Conservation (phyloP, 2,888 invertebrate species). For the Ormia ochracea region DNA sequence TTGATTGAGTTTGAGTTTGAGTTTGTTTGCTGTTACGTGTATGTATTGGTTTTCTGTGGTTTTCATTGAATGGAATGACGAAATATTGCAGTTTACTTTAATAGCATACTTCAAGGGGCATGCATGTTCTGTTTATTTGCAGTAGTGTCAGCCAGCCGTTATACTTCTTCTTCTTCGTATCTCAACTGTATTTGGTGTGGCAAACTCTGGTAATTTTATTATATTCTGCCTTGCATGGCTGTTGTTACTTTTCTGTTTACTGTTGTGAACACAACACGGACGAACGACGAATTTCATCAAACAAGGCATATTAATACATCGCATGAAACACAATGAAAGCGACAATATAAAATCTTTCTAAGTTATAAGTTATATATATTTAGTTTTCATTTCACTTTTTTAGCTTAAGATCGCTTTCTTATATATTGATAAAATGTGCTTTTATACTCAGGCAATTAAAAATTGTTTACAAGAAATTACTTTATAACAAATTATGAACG, state of each 20-base stretch:
- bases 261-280: too few relatives aligned
- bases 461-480: too few relatives aligned
- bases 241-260: background rate
- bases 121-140: background rate
- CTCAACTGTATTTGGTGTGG: background rate
- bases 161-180: background rate
- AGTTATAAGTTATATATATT: too few relatives aligned
- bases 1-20: conserved; percentile 59
- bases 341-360: too few relatives aligned
- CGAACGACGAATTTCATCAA: too few relatives aligned
- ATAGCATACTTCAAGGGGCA: conserved; percentile 25
- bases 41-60: background rate
- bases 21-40: conserved; percentile 17
- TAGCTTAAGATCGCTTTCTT: too few relatives aligned
- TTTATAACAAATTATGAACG: too few relatives aligned
- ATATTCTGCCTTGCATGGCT: background rate
- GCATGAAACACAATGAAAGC: too few relatives aligned
- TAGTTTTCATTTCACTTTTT: too few relatives aligned
- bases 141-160: background rate
- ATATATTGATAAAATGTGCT: too few relatives aligned
- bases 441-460: too few relatives aligned
- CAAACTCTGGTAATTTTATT: conserved; percentile 37
- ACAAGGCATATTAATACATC: too few relatives aligned
- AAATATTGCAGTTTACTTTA: background rate
- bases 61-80: background rate